These are phyloP conservation scores for Chaetura pelagica DNA, from an alignment of 2,113 vertebrate genomes.

Conservation along the genomic window DNA sequence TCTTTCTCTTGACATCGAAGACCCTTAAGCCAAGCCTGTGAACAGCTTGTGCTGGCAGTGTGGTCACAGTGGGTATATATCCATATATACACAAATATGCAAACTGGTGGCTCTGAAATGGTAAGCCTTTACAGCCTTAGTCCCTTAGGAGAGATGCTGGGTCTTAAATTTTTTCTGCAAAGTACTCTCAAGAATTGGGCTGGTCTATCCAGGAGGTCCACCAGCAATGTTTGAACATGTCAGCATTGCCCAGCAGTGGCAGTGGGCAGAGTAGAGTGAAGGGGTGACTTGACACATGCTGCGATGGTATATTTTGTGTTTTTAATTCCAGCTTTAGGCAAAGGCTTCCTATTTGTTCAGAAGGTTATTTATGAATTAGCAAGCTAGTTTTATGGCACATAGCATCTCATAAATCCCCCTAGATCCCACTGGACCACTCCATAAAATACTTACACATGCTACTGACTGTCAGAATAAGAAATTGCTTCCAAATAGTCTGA, in stretches of 20 bases:
- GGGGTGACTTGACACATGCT: fast-evolving
- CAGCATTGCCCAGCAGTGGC: fast-evolving
- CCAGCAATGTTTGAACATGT: fast-evolving
- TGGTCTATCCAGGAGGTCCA: not conserved
- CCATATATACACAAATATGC: too few species aligned
- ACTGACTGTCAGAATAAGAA: not conserved
- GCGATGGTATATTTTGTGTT: fast-evolving
- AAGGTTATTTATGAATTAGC: not conserved
- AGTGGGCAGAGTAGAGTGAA: not conserved
- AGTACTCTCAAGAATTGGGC: not conserved
- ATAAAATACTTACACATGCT: not conserved
- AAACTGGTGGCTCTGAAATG: not conserved
- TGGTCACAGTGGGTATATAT: fast-evolving
- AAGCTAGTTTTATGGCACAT: not conserved
- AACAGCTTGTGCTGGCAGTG: fast-evolving
- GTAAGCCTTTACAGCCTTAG: not conserved
- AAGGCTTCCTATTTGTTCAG: not conserved
- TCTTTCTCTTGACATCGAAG: not conserved
- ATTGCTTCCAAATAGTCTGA: not conserved
- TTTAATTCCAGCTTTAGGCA: not conserved
- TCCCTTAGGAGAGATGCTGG: not conserved
- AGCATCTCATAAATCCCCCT: not conserved
- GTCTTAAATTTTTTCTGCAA: not conserved
- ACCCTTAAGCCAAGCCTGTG: not conserved
- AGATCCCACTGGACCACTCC: not conserved